Evolutionary conservation across 2,888 invertebrate species (phyloP).

Genomic region (Pachycephus smyrnensis): DNA sequence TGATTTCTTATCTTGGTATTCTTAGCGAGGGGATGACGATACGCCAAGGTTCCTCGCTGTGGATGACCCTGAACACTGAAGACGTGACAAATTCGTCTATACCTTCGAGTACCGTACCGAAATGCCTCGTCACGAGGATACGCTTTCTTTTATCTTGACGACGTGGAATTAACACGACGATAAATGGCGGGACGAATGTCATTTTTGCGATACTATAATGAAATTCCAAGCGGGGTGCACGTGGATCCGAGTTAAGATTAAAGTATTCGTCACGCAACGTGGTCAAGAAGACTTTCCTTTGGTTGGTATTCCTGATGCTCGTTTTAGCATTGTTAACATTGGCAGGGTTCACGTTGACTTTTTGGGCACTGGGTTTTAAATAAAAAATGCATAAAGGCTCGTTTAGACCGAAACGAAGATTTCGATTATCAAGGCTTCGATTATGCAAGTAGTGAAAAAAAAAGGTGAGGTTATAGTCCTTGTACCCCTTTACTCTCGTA

Average conservation of each 20-base stretch:
- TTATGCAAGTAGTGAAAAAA: background rate
- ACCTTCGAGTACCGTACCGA: background rate
- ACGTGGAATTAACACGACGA: constrained; percentile 13
- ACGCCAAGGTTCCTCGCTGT: background rate
- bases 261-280: background rate
- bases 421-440: background rate
- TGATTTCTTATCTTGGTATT: background rate
- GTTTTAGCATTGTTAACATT: background rate
- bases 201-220: constrained; percentile 25
- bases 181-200: constrained; percentile 19
- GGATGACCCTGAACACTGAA: background rate
- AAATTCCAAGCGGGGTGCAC: background rate
- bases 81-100: constrained; percentile 20
- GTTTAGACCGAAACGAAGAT: background rate
- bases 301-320: background rate
- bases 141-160: background rate
- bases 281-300: background rate
- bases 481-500: background rate
- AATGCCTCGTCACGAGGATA: background rate
- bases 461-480: background rate
- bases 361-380: background rate
- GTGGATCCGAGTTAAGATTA: background rate
- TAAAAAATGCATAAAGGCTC: background rate
- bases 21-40: background rate
- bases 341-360: background rate